Percentiles rank a stretch among this genome's conserved stretches.
Conservation (phyloP, 2,797 vertebrate species). For the Protonibea diacanthus region DNA sequence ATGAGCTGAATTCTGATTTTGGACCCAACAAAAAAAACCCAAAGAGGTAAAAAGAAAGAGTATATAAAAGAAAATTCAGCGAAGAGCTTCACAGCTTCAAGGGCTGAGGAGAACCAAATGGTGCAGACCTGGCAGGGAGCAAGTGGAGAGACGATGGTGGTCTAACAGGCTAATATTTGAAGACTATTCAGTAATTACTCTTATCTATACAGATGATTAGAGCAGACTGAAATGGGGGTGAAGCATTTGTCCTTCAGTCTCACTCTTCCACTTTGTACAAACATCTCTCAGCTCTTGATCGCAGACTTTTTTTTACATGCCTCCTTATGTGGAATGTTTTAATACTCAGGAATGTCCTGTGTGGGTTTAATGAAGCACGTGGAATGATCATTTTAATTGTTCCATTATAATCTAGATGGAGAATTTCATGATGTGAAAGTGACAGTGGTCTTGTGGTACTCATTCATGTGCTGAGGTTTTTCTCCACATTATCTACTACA, state of each 20-base stretch:
- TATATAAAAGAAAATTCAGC: conserved; percentile 56
- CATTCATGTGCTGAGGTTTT: conserved; percentile 41
- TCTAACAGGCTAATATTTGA: conserved; percentile 25
- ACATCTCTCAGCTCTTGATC: conserved; percentile 44
- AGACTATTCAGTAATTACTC: conserved; percentile 34
- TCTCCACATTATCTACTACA: conserved; percentile 37
- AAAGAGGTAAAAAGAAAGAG: conserved; percentile 55
- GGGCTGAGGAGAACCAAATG: conserved; percentile 39
- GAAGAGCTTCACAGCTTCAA: conserved; percentile 43
- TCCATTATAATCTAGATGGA: conserved; percentile 36
- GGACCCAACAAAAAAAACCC: conserved; percentile 63
- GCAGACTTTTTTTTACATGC: conserved; percentile 36
- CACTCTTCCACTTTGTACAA: conserved; percentile 26
- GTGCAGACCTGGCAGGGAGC: conserved; percentile 17
- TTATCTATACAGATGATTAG: conserved; percentile 49
- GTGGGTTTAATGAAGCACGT: conserved; percentile 36
- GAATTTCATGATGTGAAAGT: conserved; percentile 11
- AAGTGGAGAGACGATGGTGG: conserved; percentile 33
- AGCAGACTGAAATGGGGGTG: conserved; percentile 48
- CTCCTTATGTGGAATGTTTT: conserved; percentile 77
- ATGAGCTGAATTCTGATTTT: conserved; percentile 74
- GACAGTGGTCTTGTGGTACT: conserved; percentile 46
- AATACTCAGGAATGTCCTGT: conserved; percentile 69
- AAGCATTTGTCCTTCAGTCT: conserved; percentile 1
- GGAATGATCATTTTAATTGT: conserved; percentile 47